Evolutionary conservation across 2,797 vertebrate genomes (phyloP), one percentile per base, ranked within the genome.

Genomic region (Myotis daubentonii): DNA sequence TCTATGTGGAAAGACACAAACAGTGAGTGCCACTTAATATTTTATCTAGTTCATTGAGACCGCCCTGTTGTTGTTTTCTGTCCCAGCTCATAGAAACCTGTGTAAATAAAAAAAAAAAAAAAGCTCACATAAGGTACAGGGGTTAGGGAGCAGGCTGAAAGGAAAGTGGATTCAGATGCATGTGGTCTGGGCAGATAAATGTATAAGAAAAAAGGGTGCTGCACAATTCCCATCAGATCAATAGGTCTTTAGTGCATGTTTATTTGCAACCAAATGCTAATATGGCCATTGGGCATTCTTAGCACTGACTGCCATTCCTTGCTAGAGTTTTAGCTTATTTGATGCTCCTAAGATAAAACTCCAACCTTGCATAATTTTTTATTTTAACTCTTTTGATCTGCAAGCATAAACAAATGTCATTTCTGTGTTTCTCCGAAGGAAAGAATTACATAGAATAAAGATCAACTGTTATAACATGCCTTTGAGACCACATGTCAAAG

Each of bases 371-470:
- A 22, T 49, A 57, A 60, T 79, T 93, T 96, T 89, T 49, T 57
- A 80, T 11, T 68, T 74, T 85, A 66, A 66, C 78, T 94, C 91
- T 87, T 93, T 87, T 81, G 62, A 95, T 95, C 81, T 68, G 20
- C 28, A 88, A 60, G 17, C 38, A 7, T 93, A 91, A 88, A 95
- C 89, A 86, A 92, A 95, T 70, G 89, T 81, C 93, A 96, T 28
- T 62, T 95, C 38, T 78, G 30, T 28, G 55, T 78, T 87, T 92
- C 81, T 96, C 85, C 90, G 81, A 70, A 89, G 38, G 68, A 68
- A 93, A 87, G 91, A 89, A 57, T 25, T 55, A 36, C 7, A 8
- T 8, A 12, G 68, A 95, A 76, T 79, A 91, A 95, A 93, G 38
- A 68, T 36, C 78, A 62, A 90, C 47, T 83, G 51, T 60, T 71